A percentile compares a stretch with the other conserved stretches of the same genome.
These are phyloP conservation scores for Podarcis cretensis DNA, from an alignment of 2,113 vertebrate genomes.

Conservation along the genomic window DNA sequence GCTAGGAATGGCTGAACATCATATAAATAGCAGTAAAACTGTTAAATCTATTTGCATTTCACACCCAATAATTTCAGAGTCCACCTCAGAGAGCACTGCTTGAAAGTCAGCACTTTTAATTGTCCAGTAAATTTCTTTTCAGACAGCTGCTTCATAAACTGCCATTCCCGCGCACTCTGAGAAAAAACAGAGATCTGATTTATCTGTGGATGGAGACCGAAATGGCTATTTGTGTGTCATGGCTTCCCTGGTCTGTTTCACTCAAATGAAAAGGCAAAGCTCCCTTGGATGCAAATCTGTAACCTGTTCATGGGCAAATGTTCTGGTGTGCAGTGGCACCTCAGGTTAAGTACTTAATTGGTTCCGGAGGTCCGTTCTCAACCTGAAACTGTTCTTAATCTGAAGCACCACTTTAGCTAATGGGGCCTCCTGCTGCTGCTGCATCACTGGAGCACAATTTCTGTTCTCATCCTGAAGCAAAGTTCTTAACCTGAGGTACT, in stretches of 20 bases:
- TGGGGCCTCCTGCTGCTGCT: too few relatives aligned
- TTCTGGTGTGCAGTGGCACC: neutral
- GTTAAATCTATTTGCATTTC: slow-evolving; percentile 78
- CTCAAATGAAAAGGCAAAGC: neutral
- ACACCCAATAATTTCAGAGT: slow-evolving; percentile 73
- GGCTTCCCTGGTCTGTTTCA: slow-evolving; percentile 39
- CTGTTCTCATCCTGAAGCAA: too few relatives aligned
- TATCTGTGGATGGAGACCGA: slow-evolving; percentile 30
- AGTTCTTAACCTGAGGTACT: too few relatives aligned
- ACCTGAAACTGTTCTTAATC: too few relatives aligned
- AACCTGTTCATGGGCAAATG: neutral
- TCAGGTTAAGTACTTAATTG: too few relatives aligned
- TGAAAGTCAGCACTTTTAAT: slow-evolving; percentile 74
- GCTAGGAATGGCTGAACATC: slow-evolving; percentile 53
- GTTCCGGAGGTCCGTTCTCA: too few relatives aligned
- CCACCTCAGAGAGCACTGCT: slow-evolving; percentile 64
- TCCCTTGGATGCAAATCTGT: neutral
- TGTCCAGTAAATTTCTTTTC: slow-evolving; percentile 63
- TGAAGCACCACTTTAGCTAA: too few relatives aligned
- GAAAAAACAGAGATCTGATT: slow-evolving; percentile 59
- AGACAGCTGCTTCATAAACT: slow-evolving; percentile 64
- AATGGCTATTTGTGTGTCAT: neutral
- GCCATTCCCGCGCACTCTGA: slow-evolving; percentile 32
- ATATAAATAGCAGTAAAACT: slow-evolving; percentile 70
- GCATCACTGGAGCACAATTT: too few relatives aligned